Percentiles rank a stretch among this genome's conserved stretches.
Evolutionary conservation across 2,888 invertebrate genomes (phyloP).

Genomic region (Hartigia nigra): DNA sequence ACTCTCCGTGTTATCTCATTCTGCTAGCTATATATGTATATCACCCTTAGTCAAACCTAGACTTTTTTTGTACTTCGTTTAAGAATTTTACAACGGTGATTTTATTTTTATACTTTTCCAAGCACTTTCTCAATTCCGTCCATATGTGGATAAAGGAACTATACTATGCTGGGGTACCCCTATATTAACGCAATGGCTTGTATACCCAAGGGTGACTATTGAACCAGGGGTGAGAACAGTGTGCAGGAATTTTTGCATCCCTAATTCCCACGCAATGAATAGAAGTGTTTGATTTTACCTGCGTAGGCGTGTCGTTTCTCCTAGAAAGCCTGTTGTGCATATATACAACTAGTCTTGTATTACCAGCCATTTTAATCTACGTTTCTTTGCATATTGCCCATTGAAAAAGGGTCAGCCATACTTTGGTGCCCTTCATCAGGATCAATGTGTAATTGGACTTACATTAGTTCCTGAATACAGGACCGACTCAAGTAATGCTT

Average conservation of each 20-base stretch:
- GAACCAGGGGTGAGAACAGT: background rate
- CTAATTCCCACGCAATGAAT: conserved; percentile 12
- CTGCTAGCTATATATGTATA: background rate
- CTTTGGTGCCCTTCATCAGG: background rate
- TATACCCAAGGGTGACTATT: background rate
- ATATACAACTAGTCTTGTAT: background rate
- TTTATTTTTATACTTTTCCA: background rate
- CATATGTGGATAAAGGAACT: background rate
- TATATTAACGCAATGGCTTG: background rate
- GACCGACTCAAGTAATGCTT: background rate
- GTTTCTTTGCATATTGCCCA: background rate
- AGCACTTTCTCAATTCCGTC: background rate
- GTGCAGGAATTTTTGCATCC: conserved; percentile 11
- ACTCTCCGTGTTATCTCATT: background rate
- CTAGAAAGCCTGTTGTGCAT: background rate
- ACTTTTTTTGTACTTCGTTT: background rate
- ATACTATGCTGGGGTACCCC: background rate
- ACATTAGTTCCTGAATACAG: background rate
- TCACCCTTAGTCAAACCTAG: background rate
- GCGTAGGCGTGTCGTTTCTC: conserved; percentile 1
- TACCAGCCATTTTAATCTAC: background rate
- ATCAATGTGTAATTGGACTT: background rate
- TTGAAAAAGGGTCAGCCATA: background rate
- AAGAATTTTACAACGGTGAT: background rate
- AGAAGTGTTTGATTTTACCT: background rate